Evolutionary conservation across 2,888 invertebrate genomes (phyloP).

Genomic region (Drosophila birchii): DNA sequence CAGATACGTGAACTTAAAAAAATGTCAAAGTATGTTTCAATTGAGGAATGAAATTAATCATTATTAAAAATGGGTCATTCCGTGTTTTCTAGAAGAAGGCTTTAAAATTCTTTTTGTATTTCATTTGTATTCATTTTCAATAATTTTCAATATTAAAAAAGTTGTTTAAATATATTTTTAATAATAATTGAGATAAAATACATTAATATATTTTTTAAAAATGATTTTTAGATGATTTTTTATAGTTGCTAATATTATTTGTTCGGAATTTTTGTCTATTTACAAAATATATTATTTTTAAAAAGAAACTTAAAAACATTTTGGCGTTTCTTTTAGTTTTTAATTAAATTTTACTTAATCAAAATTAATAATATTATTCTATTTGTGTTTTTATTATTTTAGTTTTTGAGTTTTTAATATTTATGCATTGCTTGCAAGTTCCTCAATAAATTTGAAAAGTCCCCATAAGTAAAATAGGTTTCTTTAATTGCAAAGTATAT

Average conservation of each 20-base stretch:
- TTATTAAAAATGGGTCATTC: neutral
- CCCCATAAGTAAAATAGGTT: too few species aligned
- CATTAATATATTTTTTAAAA: too few species aligned
- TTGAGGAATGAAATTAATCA: neutral
- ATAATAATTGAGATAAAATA: too few species aligned
- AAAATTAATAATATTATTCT: neutral
- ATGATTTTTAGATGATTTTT: too few species aligned
- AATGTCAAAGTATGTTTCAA: slow-evolving; percentile 8
- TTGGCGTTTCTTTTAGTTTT: too few species aligned
- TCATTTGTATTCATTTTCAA: neutral
- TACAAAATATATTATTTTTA: too few species aligned
- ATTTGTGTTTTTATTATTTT: neutral
- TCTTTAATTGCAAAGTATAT: too few species aligned
- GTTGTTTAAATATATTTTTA: too few species aligned
- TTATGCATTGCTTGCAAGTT: neutral
- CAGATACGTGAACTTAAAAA: neutral
- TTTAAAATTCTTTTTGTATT: too few species aligned
- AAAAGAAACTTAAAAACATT: too few species aligned
- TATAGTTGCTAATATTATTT: too few species aligned
- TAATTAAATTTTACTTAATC: neutral
- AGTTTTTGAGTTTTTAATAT: neutral
- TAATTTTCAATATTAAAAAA: neutral
- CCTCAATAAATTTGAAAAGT: neutral
- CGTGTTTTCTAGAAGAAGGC: neutral
- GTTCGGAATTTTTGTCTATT: too few species aligned